Conservation (phyloP, 2,113 vertebrate species). For the Pyrgilauda ruficollis region DNA sequence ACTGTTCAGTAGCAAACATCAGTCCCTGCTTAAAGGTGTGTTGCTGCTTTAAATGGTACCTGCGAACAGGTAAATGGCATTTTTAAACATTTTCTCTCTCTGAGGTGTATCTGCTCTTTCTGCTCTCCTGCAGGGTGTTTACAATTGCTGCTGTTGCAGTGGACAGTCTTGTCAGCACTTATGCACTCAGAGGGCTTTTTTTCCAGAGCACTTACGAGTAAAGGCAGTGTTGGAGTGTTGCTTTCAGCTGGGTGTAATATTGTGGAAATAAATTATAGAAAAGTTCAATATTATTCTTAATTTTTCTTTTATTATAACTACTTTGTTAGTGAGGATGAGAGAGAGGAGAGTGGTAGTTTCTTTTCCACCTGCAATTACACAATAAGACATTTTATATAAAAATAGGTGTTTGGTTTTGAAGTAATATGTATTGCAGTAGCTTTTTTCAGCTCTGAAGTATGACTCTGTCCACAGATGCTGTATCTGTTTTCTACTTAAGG, state of each 20-base stretch:
- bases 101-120: neutral
- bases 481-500: neutral
- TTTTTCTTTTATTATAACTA: neutral
- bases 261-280: neutral
- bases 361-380: neutral
- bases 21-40: neutral
- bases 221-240: neutral
- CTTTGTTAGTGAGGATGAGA: neutral
- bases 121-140: accelerated
- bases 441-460: neutral
- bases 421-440: neutral
- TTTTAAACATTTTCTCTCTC: neutral
- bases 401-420: neutral
- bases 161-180: neutral
- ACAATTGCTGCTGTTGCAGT: accelerated
- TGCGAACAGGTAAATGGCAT: neutral
- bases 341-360: neutral
- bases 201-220: neutral
- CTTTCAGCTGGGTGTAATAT: neutral
- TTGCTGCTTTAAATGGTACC: neutral
- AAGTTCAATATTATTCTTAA: neutral
- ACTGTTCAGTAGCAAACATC: neutral
- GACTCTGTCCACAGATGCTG: neutral
- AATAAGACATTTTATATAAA: neutral
- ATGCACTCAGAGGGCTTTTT: accelerated